A percentile compares a stretch with the other conserved stretches of the same genome.
phyloP scores from a whole-genome alignment of 2,888 invertebrate genomes.

The Choristoneura rosaceana region DNA sequence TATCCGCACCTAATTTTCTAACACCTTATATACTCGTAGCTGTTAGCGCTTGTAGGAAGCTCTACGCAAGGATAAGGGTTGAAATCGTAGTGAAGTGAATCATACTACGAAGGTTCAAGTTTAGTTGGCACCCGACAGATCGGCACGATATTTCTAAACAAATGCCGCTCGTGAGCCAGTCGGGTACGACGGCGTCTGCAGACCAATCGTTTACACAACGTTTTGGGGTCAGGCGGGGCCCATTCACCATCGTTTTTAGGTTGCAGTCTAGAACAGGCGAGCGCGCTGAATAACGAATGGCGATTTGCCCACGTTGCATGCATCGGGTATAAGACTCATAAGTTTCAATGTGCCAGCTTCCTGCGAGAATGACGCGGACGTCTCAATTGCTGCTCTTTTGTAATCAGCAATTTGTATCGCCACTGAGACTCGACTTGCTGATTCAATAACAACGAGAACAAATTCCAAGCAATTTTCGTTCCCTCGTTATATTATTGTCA shows the following conservation, averaged over 20 bases:
- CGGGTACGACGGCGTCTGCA: slow-evolving; percentile 16
- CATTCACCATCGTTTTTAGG: slow-evolving; percentile 41
- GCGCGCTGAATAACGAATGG: slow-evolving; percentile 37
- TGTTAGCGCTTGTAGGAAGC: background rate
- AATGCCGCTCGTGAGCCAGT: slow-evolving; percentile 16
- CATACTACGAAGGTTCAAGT: slow-evolving; percentile 4
- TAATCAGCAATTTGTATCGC: slow-evolving; percentile 82
- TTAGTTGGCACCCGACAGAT: slow-evolving; percentile 27
- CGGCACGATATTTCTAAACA: slow-evolving; percentile 38
- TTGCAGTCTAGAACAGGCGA: slow-evolving; percentile 30
- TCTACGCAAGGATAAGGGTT: background rate
- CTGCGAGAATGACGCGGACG: slow-evolving; percentile 70
- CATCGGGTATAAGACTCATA: slow-evolving; percentile 65
- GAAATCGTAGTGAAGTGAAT: slow-evolving; percentile 3
- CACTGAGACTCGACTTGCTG: slow-evolving; percentile 66
- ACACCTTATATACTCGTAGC: no score
- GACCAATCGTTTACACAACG: slow-evolving; percentile 37
- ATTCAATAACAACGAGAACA: slow-evolving; percentile 75
- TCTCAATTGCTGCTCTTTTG: slow-evolving; percentile 84
- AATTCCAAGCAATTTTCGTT: slow-evolving; percentile 74
- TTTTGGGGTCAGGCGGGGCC: slow-evolving; percentile 34
- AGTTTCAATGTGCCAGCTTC: slow-evolving; percentile 80
- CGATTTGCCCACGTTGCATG: slow-evolving; percentile 26
- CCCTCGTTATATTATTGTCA: slow-evolving; percentile 59
- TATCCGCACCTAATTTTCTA: no score